Conservation (phyloP, 2,797 vertebrate genomes). For the Brachymystax lenok region DNA sequence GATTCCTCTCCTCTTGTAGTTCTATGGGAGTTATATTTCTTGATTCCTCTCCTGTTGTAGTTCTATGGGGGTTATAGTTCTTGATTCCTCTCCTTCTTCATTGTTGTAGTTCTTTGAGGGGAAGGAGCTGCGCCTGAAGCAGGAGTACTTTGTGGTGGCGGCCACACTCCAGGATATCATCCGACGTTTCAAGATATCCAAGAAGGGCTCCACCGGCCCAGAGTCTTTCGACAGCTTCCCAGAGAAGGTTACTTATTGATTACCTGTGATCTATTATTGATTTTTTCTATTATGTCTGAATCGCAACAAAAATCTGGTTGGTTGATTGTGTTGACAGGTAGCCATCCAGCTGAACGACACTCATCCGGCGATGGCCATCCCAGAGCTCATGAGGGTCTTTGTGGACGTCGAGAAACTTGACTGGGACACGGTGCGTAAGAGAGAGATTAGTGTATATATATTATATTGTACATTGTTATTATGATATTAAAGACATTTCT, state of each 20-base stretch:
- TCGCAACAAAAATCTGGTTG: not conserved
- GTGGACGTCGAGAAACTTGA: constrained; percentile 92
- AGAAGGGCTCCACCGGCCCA: constrained; percentile 64
- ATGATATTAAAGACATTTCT: no score
- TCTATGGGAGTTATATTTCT: no score
- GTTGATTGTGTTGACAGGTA: constrained; percentile 73
- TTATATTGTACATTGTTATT: no score
- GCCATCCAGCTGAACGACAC: constrained; percentile 97
- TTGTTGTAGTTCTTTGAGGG: no score
- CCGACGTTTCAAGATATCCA: constrained; percentile 88
- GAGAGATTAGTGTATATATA: not conserved
- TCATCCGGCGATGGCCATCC: constrained; percentile 93
- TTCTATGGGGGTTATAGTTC: no score
- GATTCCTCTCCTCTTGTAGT: no score
- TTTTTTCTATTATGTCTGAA: not conserved
- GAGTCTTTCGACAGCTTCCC: constrained; percentile 87
- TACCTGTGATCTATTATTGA: no score
- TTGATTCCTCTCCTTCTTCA: no score
- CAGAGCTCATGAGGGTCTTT: constrained; percentile 94
- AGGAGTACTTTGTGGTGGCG: no score
- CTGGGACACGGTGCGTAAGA: constrained; percentile 83
- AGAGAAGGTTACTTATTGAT: constrained; percentile 70
- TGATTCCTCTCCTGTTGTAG: no score
- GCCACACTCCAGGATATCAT: no score
- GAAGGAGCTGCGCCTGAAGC: no score